Percentiles rank a stretch among this genome's conserved stretches.
phyloP scores from a whole-genome alignment of 1,140 invertebrate genomes.

The Dreissena polymorpha region DNA sequence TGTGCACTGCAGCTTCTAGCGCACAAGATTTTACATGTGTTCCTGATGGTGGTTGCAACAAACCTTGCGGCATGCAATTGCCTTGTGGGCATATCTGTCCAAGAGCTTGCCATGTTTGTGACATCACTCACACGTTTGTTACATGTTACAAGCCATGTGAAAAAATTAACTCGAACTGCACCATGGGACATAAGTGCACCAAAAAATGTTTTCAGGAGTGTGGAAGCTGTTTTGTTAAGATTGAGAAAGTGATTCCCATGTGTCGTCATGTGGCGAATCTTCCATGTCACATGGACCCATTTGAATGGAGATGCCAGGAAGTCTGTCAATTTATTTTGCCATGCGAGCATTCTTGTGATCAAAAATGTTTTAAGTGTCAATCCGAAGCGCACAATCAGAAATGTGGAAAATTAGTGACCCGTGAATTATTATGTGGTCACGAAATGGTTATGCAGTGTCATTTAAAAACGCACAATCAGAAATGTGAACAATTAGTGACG shows the following conservation, averaged over 20 bases:
- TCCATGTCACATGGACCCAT: slow-evolving; percentile 56
- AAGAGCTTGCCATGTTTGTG: slow-evolving; percentile 62
- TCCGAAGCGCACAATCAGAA: slow-evolving; percentile 62
- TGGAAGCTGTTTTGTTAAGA: slow-evolving; percentile 51
- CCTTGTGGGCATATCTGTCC: slow-evolving; percentile 75
- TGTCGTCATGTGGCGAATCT: slow-evolving; percentile 52
- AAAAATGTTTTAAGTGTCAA: slow-evolving; percentile 83
- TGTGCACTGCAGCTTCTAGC: slow-evolving; percentile 48
- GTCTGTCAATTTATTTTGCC: slow-evolving; percentile 36
- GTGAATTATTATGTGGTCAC: slow-evolving; percentile 69
- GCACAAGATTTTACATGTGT: slow-evolving; percentile 72
- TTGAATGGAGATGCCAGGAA: slow-evolving; percentile 26
- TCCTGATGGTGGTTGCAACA: slow-evolving; percentile 76
- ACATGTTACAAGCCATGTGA: slow-evolving; percentile 67
- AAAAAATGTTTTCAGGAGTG: slow-evolving; percentile 66
- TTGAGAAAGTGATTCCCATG: slow-evolving; percentile 45
- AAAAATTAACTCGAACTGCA: slow-evolving; percentile 53
- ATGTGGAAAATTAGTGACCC: slow-evolving; percentile 4
- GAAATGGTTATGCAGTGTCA: slow-evolving; percentile 57
- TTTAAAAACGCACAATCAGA: too few relatives aligned
- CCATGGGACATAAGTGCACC: slow-evolving; percentile 60
- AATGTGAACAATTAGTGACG: slow-evolving; percentile 4
- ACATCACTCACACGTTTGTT: slow-evolving; percentile 59
- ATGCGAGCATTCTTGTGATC: slow-evolving; percentile 84
- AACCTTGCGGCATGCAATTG: slow-evolving; percentile 69